phyloP scores from a whole-genome alignment of 2,797 vertebrate genomes.

The Anabas testudineus region DNA sequence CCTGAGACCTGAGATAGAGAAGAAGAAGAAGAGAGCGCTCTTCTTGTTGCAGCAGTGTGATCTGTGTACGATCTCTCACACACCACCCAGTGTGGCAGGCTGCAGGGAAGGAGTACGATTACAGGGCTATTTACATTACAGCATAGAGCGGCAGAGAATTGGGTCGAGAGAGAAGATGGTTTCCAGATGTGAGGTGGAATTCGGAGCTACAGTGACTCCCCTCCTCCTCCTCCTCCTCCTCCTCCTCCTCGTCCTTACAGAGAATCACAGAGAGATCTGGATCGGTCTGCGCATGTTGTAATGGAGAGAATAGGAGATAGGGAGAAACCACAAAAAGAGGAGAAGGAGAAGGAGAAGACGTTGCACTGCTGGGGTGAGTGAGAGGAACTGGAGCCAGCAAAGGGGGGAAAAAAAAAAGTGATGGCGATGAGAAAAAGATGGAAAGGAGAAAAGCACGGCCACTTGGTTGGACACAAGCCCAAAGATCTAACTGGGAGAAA shows the following conservation, averaged over 20 bases:
- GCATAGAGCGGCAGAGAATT: conserved; percentile 50
- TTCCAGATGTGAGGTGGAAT: conserved; percentile 82
- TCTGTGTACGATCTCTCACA: conserved; percentile 7
- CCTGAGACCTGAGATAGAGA: conserved; percentile 32
- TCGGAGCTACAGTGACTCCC: conserved; percentile 53
- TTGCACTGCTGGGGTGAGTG: conserved; percentile 38
- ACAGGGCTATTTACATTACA: conserved; percentile 78
- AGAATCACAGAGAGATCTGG: conserved; percentile 29
- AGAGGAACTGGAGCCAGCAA: conserved; percentile 25
- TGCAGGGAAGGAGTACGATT: conserved; percentile 64
- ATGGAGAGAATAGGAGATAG: conserved; percentile 55
- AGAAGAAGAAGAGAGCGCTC: conserved; percentile 29
- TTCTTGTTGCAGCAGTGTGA: conserved; percentile 21
- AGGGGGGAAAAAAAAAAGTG: conserved; percentile 26
- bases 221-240: conserved; percentile 37
- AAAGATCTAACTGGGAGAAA: conserved; percentile 28
- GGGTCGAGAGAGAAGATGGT: conserved; percentile 65
- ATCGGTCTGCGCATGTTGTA: conserved; percentile 43
- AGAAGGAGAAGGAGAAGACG: conserved; percentile 37
- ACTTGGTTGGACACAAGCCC: conserved; percentile 39
- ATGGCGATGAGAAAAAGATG: conserved; percentile 42
- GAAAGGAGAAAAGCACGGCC: conserved; percentile 41
- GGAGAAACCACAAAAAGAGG: conserved; percentile 47
- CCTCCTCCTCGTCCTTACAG: conserved; percentile 7
- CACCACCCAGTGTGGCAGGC: conserved; percentile 57